Conservation (phyloP, 2,797 vertebrate species). For the Artibeus jamaicensis region DNA sequence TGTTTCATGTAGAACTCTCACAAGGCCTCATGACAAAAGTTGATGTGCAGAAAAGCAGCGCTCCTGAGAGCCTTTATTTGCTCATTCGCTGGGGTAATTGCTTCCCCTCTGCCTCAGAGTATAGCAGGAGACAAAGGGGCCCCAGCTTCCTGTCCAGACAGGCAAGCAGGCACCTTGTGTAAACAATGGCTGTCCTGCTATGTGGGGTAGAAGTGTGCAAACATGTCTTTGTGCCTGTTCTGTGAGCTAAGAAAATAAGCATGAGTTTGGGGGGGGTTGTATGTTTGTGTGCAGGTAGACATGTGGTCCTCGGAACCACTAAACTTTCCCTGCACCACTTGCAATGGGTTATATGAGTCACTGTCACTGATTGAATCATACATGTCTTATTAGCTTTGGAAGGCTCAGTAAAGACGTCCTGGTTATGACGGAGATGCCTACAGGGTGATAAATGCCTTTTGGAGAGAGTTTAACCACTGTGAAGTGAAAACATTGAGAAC, state of each 20-base stretch:
- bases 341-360: conserved; percentile 35
- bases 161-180: conserved; percentile 39
- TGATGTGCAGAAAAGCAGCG: background rate
- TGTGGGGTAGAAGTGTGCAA: background rate
- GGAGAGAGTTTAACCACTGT: background rate
- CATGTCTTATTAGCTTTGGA: conserved; percentile 66
- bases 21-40: background rate
- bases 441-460: conserved; percentile 52
- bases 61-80: background rate
- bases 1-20: background rate
- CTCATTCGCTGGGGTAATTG: background rate
- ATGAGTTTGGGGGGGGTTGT: background rate
- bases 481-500: background rate
- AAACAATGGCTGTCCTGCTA: conserved; percentile 47
- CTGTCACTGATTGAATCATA: conserved; percentile 62
- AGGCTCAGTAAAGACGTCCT: conserved; percentile 56
- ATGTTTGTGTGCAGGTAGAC: background rate
- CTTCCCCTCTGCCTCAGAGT: conserved; percentile 13
- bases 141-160: conserved; percentile 61
- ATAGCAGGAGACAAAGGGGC: conserved; percentile 36
- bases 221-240: background rate
- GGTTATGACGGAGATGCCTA: background rate
- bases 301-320: conserved; percentile 6
- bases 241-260: background rate
- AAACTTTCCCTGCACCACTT: background rate